Base-by-base conservation (phyloP, 2,797 vertebrate genomes). In the Tympanoctomys barrerae region DNA sequence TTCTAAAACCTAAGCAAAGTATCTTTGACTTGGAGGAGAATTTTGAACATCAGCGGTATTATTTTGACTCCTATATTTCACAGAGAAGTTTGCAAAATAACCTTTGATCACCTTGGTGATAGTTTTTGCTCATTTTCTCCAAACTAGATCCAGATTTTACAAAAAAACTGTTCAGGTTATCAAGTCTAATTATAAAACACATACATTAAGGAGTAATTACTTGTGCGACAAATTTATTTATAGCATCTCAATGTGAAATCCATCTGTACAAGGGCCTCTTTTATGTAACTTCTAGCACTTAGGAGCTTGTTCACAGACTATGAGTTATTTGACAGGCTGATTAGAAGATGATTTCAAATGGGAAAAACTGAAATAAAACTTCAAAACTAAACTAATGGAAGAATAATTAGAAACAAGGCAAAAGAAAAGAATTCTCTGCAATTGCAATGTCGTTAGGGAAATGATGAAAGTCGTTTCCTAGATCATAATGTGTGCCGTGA, bases 91-190 rank as follows among this genome's bases (percentile, higher is more conserved):
- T 62, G 7, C 12, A 70, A 73, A 90, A 86, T 36, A 85, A 59
- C 85, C 28, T 92, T 87, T 31, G 22, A 3, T 88, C 26, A 71
- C 12, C 42, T 64, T 28, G 0, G 11, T 90, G 28, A 62, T 26
- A 18, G 28, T 39, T 88, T 91, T 81, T 71, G 54, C 61, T 18
- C 42, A 62, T 81, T 95, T 96, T 87, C 49, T 87, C 80, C 31
- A 82, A 80, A 77, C n/a, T 77, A 2, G 46, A 78, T 54, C 7
- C 18, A 84, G n/a, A 85, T 94, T 97, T 95, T 52, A 91, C n/a
- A 94, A 94, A 94, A 96, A 78, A 49, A 13, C 4, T 75, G 59
- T 68, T 70, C 79, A 31, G 73, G 88, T 87, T 71, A 94, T 77
- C 9, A 66, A 93, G 71, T 54, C 18, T 62, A 87, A 85, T 89